phyloP scores from a whole-genome alignment of 2,797 vertebrate genomes.

The Bradypus variegatus region DNA sequence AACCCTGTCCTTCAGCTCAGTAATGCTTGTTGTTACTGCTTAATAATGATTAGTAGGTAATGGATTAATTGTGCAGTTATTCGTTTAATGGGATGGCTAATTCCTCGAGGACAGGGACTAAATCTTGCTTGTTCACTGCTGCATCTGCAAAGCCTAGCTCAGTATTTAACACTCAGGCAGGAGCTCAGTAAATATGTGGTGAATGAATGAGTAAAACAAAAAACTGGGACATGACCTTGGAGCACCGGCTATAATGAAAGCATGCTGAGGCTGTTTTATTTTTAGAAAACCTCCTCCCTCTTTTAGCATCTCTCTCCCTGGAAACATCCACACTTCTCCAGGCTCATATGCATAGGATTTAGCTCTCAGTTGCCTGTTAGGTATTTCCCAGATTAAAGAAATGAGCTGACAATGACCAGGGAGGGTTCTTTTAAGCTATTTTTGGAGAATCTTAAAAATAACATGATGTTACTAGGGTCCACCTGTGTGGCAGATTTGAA shows the following conservation, averaged over 20 bases:
- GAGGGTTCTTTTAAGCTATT: background rate
- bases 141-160: background rate
- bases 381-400: background rate
- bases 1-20: background rate
- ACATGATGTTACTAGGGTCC: background rate
- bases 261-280: background rate
- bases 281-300: background rate
- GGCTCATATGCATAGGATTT: background rate
- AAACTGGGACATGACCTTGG: background rate
- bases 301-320: background rate
- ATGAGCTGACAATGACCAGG: background rate
- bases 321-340: background rate
- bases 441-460: conserved; percentile 1
- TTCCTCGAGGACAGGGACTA: background rate
- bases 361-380: background rate
- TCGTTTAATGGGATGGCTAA: background rate
- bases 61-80: background rate
- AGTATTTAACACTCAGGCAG: background rate
- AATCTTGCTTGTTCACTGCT: background rate
- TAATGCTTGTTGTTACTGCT: background rate
- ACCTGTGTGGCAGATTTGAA: conserved; percentile 23
- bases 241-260: background rate
- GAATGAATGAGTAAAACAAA: background rate
- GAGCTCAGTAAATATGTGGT: background rate
- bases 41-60: background rate